Base-by-base conservation (phyloP, 2,888 invertebrate genomes). In the Agrenia bidenticulata region DNA sequence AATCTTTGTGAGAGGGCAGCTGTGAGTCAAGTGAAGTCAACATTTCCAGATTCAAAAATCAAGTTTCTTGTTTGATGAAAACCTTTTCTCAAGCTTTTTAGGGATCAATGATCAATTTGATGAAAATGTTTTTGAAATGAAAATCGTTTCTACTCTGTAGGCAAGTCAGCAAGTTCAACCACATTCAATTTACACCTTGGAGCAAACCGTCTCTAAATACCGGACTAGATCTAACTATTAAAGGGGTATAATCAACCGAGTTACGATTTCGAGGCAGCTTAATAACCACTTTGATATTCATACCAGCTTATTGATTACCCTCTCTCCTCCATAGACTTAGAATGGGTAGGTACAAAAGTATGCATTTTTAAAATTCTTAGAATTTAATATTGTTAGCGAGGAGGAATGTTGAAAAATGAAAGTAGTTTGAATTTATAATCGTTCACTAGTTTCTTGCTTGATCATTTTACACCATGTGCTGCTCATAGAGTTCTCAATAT, bases 121-220 rank as follows among this genome's bases (percentile, higher is more conserved):
- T 45, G 41, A 41, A 57, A 57, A 57, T 57, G 39, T 17, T 57
- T 42, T 42, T 61, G 61, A 67, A 63, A 67, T 61, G 62, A 65
- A 68, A 68, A 64, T 64, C 17, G 56, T 65, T 60, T 59, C 54
- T 55, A 53, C 32, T 23, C 39, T 50, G 21, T 45, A 27, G 50
- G 24, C 45, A 27, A 19, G 21, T 42, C 26, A 51, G 58, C 63
- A 58, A 64, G 67, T 62, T 62, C 53, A 67, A 64, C 59, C 56
- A 54, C 68, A 68, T 63, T 68, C 68, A 68, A 68, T 68, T 68
- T 68, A 68, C 68, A 68, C 68, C 68, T 68, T 42, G 60, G 56
- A 68, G 68, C 67, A 63, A 60, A 7, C 49, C 49, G 24, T 15
- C 23, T 45, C 45, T 17, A 45, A 32, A 45, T 15, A 45, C 45